These are phyloP conservation scores for Loris lydekkerianus DNA, from an alignment of 2,797 vertebrate species.

Conservation along the genomic window DNA sequence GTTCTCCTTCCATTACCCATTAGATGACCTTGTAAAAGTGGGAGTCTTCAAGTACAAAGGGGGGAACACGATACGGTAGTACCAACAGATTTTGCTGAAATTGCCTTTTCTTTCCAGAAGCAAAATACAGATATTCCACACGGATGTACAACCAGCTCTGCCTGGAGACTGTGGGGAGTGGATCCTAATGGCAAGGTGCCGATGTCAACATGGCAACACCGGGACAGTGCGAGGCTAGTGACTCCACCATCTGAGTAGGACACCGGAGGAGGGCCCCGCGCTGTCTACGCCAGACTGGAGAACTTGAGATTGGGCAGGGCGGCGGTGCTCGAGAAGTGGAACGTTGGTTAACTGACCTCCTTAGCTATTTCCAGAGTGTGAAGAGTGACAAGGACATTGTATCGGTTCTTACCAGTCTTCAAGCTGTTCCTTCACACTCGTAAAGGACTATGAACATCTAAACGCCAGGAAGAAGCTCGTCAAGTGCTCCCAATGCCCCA, in stretches of 20 bases:
- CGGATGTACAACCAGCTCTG: background rate
- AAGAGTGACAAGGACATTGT: background rate
- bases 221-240: constrained; percentile 12
- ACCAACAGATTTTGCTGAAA: background rate
- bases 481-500: background rate
- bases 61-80: background rate
- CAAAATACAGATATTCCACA: constrained; percentile 43
- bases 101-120: background rate
- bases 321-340: constrained; percentile 19
- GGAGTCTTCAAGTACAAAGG: background rate
- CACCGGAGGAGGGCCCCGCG: constrained; percentile 53
- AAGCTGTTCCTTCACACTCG: background rate
- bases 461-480: background rate
- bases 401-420: background rate
- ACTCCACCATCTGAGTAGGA: background rate
- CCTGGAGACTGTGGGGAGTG: background rate
- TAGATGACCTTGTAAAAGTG: background rate
- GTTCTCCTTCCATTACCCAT: background rate
- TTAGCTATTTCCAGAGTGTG: constrained; percentile 38
- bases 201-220: background rate
- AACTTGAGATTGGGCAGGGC: background rate
- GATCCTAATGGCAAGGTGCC: background rate
- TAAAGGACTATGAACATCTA: constrained; percentile 11
- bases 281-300: constrained; percentile 78
- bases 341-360: constrained; percentile 73